phyloP scores from a whole-genome alignment of 2,888 invertebrate genomes.

The Zygothrica quintamaculata region DNA sequence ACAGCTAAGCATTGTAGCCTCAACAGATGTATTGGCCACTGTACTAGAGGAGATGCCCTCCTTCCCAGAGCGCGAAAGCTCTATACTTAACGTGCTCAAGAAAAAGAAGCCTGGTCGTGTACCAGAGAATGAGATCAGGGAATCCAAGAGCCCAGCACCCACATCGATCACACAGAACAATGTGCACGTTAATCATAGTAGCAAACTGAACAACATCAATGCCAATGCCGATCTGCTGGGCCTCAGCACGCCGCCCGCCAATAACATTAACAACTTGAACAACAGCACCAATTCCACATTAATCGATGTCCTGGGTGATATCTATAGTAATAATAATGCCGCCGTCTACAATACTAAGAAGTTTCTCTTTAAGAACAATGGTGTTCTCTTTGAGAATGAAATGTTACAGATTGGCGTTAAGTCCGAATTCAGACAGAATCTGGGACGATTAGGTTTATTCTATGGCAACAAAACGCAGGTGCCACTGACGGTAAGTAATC shows the following conservation, averaged over 20 bases:
- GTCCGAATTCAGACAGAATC: slow-evolving; percentile 97
- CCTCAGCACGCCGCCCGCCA: slow-evolving; percentile 93
- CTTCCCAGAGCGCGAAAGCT: slow-evolving; percentile 99
- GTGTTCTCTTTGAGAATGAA: slow-evolving; percentile 99
- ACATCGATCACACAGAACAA: slow-evolving; percentile 83
- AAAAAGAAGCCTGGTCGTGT: slow-evolving; percentile 98
- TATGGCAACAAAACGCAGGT: slow-evolving; percentile 99
- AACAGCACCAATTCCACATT: slow-evolving; percentile 88
- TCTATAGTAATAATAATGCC: slow-evolving; percentile 89
- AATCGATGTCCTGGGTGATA: slow-evolving; percentile 96
- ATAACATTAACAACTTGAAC: slow-evolving; percentile 86
- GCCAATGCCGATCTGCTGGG: slow-evolving; percentile 93
- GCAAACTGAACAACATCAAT: slow-evolving; percentile 83
- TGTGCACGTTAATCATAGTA: slow-evolving; percentile 85
- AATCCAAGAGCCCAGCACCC: slow-evolving; percentile 90
- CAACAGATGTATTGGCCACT: slow-evolving; percentile 98
- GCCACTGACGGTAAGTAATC: slow-evolving; percentile 86
- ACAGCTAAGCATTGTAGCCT: slow-evolving; percentile 97
- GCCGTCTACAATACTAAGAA: slow-evolving; percentile 93
- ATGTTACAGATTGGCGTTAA: slow-evolving; percentile 99
- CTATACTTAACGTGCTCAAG: slow-evolving; percentile 98
- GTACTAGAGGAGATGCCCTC: slow-evolving; percentile 99
- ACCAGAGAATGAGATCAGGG: slow-evolving; percentile 93
- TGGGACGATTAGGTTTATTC: slow-evolving; percentile 97
- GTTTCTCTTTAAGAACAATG: slow-evolving; percentile 98